Base-by-base conservation (phyloP, 2,797 vertebrate genomes). In the Lutjanus argentimaculatus region DNA sequence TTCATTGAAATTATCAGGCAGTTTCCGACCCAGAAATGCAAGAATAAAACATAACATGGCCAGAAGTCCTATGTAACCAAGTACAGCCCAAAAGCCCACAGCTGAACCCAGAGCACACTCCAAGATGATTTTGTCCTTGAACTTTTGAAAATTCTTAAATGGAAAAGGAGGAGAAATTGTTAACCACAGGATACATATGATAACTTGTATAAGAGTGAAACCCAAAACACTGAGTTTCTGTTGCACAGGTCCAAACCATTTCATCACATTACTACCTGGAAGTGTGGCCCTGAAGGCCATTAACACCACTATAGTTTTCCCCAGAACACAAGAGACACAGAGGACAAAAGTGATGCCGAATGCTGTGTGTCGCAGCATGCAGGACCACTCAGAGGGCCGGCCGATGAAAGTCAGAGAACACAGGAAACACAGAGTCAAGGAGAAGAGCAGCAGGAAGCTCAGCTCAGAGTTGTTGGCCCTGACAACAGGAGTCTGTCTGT, bases 341-440 rank as follows among this genome's bases (percentile, higher is more conserved):
- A 69, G 55, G 53, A 40, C 36, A 12, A 56, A 43, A n/a, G 42
- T 43, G 36, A 69, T 56, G 6, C 53, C 42, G 0, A 25, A 25
- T 2, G 42, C 42, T 12, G 9, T 30, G 17, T 57, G 58, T n/a
- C 58, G 8, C 36, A 61, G 58, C 58, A 95, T 95, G 84, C 95
- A 95, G 72, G 95, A 95, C 94, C 94, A 94, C 36, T 90, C 78
- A 68, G 93, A 88, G 52, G 94, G 95, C 5, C 76, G 90, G 1
- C 94, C 95, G 2, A 95, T 95, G 77, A 94, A 94, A 30, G 93
- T 95, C 45, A 95, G 83, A 63, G 95, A 94, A 19, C 93, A 95
- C 49, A 95, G 89, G 72, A 95, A 95, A 71, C 94, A 95, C 75
- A 95, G 82, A 52, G 77, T 92, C 68, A 95, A 30, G 5, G 94